phyloP scores from a whole-genome alignment of 1,140 invertebrate genomes.

The Brachionus rubens region DNA sequence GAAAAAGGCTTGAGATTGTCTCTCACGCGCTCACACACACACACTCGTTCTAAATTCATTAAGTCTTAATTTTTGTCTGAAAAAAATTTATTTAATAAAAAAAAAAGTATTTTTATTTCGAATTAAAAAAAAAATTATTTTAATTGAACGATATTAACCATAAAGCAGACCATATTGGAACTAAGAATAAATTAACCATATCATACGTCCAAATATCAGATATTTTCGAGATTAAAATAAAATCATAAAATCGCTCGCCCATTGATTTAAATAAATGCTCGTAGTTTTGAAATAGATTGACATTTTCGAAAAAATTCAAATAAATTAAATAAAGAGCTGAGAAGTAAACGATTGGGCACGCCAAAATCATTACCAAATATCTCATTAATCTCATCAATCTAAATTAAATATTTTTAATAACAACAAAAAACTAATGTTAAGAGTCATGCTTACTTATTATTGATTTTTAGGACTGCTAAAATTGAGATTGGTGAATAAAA shows the following conservation, averaged over 20 bases:
- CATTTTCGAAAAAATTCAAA: background rate
- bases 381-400: background rate
- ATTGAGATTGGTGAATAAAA: constrained; percentile 9
- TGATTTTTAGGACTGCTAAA: background rate
- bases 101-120: too few relatives aligned
- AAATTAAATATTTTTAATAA: background rate
- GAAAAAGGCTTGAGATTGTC: too few relatives aligned
- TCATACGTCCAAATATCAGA: constrained; percentile 32
- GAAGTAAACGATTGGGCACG: constrained; percentile 7
- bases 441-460: background rate
- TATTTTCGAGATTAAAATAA: background rate
- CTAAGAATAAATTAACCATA: constrained; percentile 11
- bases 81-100: too few relatives aligned
- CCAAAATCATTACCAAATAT: background rate
- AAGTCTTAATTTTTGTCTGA: too few relatives aligned
- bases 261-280: background rate
- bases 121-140: too few relatives aligned
- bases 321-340: background rate
- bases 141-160: background rate
- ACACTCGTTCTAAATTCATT: background rate
- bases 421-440: background rate
- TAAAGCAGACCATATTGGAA: constrained; percentile 14
- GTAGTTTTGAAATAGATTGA: background rate
- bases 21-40: background rate
- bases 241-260: background rate